These are phyloP conservation scores for Petroica traversi DNA, from an alignment of 2,113 vertebrate genomes.

Conservation along the genomic window DNA sequence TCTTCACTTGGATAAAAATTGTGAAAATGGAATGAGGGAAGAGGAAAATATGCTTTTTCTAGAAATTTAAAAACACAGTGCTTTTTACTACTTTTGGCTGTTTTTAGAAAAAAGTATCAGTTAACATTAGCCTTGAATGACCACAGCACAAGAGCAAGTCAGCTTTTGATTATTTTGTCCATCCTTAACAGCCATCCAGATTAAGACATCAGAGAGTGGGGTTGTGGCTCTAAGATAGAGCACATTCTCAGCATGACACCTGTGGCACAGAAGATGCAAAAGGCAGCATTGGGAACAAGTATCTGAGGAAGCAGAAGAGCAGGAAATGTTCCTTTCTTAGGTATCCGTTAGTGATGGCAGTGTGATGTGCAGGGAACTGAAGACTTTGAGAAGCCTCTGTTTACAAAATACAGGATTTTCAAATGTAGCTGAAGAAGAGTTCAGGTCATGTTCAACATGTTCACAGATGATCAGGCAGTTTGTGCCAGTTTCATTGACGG, in stretches of 20 bases:
- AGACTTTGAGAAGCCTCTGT: background rate
- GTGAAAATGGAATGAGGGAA: background rate
- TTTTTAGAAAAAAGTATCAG: background rate
- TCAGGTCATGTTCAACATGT: background rate
- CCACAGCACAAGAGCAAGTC: background rate
- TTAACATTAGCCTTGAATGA: background rate
- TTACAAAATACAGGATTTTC: background rate
- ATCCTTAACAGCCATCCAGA: background rate
- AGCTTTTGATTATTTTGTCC: background rate
- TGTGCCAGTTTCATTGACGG: background rate
- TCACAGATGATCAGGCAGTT: background rate
- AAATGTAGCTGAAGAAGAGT: background rate
- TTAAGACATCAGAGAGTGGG: background rate
- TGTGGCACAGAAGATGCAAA: background rate
- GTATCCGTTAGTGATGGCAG: background rate
- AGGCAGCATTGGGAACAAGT: background rate
- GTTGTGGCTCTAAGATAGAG: background rate
- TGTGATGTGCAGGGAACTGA: background rate
- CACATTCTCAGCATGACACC: accelerated
- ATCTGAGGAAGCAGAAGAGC: background rate
- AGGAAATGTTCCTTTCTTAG: background rate
- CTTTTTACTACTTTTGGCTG: background rate
- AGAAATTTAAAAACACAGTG: background rate
- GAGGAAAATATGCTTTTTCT: background rate
- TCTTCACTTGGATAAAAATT: background rate